Conservation (phyloP, 30 jellyfish, hydroid and myxozoan species). For the Catostylus mosaicus region DNA sequence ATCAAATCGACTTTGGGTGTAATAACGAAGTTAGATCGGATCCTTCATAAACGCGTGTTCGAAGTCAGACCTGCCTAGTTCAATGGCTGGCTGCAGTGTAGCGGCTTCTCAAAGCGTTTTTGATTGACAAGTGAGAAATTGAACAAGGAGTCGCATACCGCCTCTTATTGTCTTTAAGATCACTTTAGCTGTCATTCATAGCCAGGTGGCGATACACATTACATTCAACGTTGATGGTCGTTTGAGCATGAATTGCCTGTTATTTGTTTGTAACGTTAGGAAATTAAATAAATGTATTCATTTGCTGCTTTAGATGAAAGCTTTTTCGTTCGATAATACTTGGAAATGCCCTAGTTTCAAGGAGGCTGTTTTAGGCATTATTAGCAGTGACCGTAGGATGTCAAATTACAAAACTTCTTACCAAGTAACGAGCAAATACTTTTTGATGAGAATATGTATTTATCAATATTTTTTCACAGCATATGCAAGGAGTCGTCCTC, state of each 20-base stretch:
- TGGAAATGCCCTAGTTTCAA: too few species aligned
- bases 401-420: too few species aligned
- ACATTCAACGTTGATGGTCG: conserved; percentile 10
- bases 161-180: conserved; percentile 66
- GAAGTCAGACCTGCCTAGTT: conserved; percentile 55
- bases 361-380: too few species aligned
- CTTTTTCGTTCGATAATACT: too few species aligned
- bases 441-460: too few species aligned
- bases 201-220: conserved; percentile 67
- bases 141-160: conserved; percentile 73
- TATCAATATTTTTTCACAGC: too few species aligned
- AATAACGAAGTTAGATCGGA: not conserved
- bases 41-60: conserved; percentile 41
- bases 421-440: too few species aligned
- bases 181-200: conserved; percentile 70
- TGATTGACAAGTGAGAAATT: conserved; percentile 85
- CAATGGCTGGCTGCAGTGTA: conserved; percentile 61
- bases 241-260: conserved; percentile 4
- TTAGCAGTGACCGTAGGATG: too few species aligned
- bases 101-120: conserved; percentile 65
- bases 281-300: not conserved
- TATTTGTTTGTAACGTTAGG: conserved; percentile 7
- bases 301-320: not conserved
- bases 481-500: too few species aligned
- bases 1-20: not conserved